Base-by-base conservation (phyloP, 2,797 vertebrate genomes). In the Anguilla marmorata region DNA sequence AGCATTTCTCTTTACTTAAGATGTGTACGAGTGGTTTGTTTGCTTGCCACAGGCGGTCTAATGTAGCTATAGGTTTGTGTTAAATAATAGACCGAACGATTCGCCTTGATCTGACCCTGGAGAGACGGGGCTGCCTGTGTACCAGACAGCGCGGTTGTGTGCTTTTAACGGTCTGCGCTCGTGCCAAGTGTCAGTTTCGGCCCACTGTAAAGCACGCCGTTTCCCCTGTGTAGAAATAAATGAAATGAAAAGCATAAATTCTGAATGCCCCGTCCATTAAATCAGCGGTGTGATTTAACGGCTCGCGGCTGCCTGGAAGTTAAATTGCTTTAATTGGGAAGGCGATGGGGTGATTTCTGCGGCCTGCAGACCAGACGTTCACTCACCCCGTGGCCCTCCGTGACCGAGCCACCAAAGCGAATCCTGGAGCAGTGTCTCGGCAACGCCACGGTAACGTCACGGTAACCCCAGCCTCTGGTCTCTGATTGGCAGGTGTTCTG, bases 401-500 rank as follows among this genome's bases (percentile, higher is more conserved):
- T 11, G 30, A 19, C 12, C 72, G 16, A 33, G 33, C 72, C 33
- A 41, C 14, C 3, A 0, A 3, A 37, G 27, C 14, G 27, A 12
- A 37, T 30, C 27, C 30, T 33, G 11, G 27, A 2, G 72, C 27
- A 37, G 72, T 11, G 19, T 2, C 74, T 21, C 27, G 27, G 69
- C 4, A 74, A 16, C 33, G 72, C 21, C 74, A 79, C 11, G 27
- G 72, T 37, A 76, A 37, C 33, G 30, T 2, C 8, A 30, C 66
- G 19, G 63, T 69, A 14, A 33, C 16, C 74, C 27, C 6, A 6
- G 33, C 37, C 56, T 37, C 56, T 82, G 79, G 21, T 91, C 16
- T 58, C 56, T 45, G 85, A 12, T 60, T 88, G 92, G 1, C 91
- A 99, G 99, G 98, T 99, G 87, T 99, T 99, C 82, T 99, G 98